A percentile compares a stretch with the other conserved stretches of the same genome.
Evolutionary conservation across 2,888 invertebrate genomes (phyloP).

Genomic region (Eurytoma adleriae): DNA sequence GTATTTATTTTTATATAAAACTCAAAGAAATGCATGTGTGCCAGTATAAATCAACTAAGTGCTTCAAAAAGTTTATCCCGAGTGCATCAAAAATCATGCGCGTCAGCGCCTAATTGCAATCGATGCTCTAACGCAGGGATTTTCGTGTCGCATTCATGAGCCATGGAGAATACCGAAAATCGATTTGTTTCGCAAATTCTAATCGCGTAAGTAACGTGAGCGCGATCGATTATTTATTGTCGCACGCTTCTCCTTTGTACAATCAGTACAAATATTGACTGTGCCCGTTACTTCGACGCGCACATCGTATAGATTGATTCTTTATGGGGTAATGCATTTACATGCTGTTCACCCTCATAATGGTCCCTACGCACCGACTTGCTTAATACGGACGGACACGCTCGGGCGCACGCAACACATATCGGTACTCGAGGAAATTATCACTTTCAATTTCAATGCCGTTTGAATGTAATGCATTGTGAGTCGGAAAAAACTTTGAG

Average conservation of each 20-base stretch:
- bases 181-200: conserved; percentile 40
- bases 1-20: too few species aligned
- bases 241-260: conserved; percentile 59
- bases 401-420: conserved; percentile 35
- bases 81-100: neutral
- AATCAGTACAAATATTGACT: conserved; percentile 72
- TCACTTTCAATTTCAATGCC: conserved; percentile 33
- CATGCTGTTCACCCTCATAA: conserved; percentile 34
- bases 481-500: too few species aligned
- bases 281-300: conserved; percentile 59
- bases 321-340: conserved; percentile 62
- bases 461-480: too few species aligned
- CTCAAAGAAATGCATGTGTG: too few species aligned
- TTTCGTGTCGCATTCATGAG: neutral
- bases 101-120: conserved; percentile 34
- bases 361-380: neutral
- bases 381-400: neutral
- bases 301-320: conserved; percentile 70
- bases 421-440: conserved; percentile 51
- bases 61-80: neutral
- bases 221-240: conserved; percentile 66
- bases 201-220: conserved; percentile 29
- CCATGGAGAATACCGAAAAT: conserved; percentile 31
- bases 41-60: neutral
- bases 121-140: neutral